Conservation (phyloP, 2,888 invertebrate genomes). For the Pristionchus japonicus region DNA sequence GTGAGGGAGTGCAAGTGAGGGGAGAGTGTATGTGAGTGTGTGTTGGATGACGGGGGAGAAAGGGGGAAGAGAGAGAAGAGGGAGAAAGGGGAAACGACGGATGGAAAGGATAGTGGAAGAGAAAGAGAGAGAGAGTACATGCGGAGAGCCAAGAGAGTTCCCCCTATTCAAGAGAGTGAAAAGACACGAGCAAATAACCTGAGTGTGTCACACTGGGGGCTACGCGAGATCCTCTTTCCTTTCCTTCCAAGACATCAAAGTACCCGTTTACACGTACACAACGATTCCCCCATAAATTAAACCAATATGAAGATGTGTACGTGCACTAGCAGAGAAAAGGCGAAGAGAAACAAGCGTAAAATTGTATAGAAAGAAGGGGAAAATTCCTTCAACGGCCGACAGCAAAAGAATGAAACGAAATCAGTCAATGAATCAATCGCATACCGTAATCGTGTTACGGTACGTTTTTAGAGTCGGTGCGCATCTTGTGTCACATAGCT, state of each 20-base stretch:
- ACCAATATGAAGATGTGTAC: background rate
- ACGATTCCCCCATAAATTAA: background rate
- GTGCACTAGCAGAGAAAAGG: background rate
- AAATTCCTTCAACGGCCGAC: too few relatives aligned
- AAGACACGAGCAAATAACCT: slow-evolving; percentile 40
- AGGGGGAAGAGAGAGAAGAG: background rate
- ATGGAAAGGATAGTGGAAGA: slow-evolving; percentile 37
- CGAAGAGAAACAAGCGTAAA: background rate
- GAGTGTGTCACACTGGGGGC: slow-evolving; percentile 32
- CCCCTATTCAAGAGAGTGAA: slow-evolving; percentile 33
- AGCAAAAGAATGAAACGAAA: background rate
- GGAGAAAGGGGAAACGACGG: background rate
- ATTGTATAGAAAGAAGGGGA: background rate
- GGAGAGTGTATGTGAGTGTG: slow-evolving; percentile 25
- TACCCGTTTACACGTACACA: background rate
- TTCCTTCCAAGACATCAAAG: slow-evolving; percentile 28
- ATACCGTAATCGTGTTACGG: slow-evolving; percentile 19
- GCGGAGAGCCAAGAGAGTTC: slow-evolving; percentile 22
- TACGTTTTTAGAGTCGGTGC: background rate
- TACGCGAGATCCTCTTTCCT: slow-evolving; percentile 17
- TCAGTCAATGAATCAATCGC: background rate
- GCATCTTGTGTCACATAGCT: background rate
- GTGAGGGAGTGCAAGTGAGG: slow-evolving; percentile 4
- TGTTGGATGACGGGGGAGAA: slow-evolving; percentile 23
- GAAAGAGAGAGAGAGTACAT: slow-evolving; percentile 41